phyloP scores from a whole-genome alignment of 2,888 invertebrate species.

The Petrophora chlorosata region DNA sequence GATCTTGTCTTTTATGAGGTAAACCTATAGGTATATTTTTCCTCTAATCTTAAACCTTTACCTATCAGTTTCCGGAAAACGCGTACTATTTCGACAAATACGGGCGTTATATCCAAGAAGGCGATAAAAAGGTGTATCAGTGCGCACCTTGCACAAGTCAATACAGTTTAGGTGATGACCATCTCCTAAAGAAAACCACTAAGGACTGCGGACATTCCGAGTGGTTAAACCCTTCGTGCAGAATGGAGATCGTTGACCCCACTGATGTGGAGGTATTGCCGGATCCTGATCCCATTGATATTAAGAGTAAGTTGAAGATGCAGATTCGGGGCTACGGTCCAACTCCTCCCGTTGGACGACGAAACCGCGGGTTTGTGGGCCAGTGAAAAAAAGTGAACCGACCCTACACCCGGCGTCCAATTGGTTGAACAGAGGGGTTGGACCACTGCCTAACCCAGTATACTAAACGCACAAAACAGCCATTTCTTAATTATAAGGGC shows the following conservation, averaged over 20 bases:
- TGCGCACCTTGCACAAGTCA: slow-evolving; percentile 56
- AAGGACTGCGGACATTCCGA: slow-evolving; percentile 60
- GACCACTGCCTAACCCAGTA: too few species aligned
- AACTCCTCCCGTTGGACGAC: too few species aligned
- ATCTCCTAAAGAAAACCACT: slow-evolving; percentile 46
- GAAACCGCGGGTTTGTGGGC: too few species aligned
- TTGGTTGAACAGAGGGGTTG: too few species aligned
- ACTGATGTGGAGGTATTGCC: slow-evolving; percentile 49
- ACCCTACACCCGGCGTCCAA: too few species aligned
- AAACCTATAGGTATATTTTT: too few species aligned
- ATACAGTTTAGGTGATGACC: slow-evolving; percentile 49
- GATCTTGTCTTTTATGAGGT: too few species aligned
- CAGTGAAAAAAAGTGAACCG: too few species aligned
- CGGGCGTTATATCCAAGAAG: slow-evolving; percentile 54
- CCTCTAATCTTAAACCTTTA: too few species aligned
- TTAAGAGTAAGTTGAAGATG: slow-evolving; percentile 42
- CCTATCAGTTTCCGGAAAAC: slow-evolving; percentile 31
- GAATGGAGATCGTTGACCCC: slow-evolving; percentile 43
- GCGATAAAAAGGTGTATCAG: slow-evolving; percentile 59
- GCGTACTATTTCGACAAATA: slow-evolving; percentile 55
- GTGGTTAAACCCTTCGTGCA: slow-evolving; percentile 42
- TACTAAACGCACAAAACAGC: too few species aligned
- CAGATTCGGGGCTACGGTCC: too few species aligned
- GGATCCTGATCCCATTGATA: slow-evolving; percentile 42
- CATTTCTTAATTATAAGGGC: too few species aligned